Base-by-base conservation (phyloP, 2,797 vertebrate species). In the Ctenochaetus hawaiiensis region DNA sequence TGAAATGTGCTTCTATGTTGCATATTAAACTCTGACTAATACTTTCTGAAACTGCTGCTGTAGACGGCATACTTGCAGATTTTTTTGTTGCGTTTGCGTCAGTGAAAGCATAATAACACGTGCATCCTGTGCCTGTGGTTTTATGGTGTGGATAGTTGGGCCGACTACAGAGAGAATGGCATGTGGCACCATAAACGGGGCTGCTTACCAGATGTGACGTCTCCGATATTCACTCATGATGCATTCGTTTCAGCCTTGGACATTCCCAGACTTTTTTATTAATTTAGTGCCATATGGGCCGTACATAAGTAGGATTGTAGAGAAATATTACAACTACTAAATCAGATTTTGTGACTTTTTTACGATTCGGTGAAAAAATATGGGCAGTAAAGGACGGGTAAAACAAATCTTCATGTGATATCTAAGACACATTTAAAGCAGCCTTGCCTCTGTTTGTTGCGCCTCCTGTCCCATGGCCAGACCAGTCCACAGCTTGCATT, bases 121-220 rank as follows among this genome's bases (percentile, higher is more conserved):
- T 80, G 72, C 66, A 84, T 87, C 78, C 78, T 75, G 71, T 63
- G 86, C 58, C 71, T 85, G 90, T 58, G 89, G 87, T 88, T 90
- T 87, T 84, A 87, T 83, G 81, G 73, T 53, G 76, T 78, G 85
- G 67, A 70, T 89, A 89, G 90, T 80, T 84, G 77, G 71, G 74
- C 75, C 74, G 85, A 86, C 75, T 81, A 81, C 80, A 86, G 73
- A 89, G 76, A 77, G 83, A 85, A 84, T 76, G 82, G 79, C 86
- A 89, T 91, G 91, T 86, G 81, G 88, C 83, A 79, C 74, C 73
- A 84, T 90, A 85, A 92, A 90, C 83, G 74, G 37, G 56, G 75
- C 89, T 88, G 86, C 59, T 80, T 85, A 84, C 88, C 88, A 93
- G 84, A 92, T 93, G 92, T 85, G 80, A 79, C 64, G 11, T 82